Evolutionary conservation across 2,797 vertebrate species (phyloP).

Genomic region (Brotula barbata): DNA sequence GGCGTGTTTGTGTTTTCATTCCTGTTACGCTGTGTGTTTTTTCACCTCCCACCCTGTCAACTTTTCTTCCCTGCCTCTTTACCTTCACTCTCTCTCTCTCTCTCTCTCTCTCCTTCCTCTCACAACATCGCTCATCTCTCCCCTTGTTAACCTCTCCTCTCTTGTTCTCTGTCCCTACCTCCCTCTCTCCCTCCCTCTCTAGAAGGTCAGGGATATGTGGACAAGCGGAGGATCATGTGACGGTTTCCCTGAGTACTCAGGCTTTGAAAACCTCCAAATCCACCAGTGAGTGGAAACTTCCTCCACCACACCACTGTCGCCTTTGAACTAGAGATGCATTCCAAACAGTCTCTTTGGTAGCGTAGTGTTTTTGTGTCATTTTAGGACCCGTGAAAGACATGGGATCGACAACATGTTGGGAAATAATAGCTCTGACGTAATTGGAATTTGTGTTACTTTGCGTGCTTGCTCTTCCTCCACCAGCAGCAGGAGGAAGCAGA

Average conservation of each 20-base stretch:
- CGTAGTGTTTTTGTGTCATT: slow-evolving; percentile 8
- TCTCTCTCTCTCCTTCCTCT: background rate
- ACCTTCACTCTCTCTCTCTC: slow-evolving; percentile 18
- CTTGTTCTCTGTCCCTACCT: background rate
- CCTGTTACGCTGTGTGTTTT: slow-evolving; percentile 31
- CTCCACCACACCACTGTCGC: slow-evolving; percentile 11
- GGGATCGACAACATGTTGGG: background rate
- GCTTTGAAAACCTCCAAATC: slow-evolving; percentile 35
- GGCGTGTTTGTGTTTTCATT: slow-evolving; percentile 37
- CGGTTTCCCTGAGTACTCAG: slow-evolving; percentile 19
- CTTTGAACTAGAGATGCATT: slow-evolving; percentile 15
- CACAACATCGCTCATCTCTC: background rate
- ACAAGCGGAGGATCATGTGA: slow-evolving; percentile 53
- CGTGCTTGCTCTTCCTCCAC: slow-evolving; percentile 19
- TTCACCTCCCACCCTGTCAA: slow-evolving; percentile 29
- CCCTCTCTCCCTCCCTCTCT: slow-evolving; percentile 18
- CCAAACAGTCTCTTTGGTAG: background rate
- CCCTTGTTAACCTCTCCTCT: background rate
- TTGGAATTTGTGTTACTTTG: background rate
- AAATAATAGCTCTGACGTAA: background rate
- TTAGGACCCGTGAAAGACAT: slow-evolving; percentile 6
- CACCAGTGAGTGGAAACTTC: slow-evolving; percentile 41
- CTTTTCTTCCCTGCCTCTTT: slow-evolving; percentile 23
- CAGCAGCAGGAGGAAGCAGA: slow-evolving; percentile 61
- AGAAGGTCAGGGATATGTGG: slow-evolving; percentile 62